phyloP scores from a whole-genome alignment of 2,113 vertebrate genomes.

The Romanogobio albipinnatus region DNA sequence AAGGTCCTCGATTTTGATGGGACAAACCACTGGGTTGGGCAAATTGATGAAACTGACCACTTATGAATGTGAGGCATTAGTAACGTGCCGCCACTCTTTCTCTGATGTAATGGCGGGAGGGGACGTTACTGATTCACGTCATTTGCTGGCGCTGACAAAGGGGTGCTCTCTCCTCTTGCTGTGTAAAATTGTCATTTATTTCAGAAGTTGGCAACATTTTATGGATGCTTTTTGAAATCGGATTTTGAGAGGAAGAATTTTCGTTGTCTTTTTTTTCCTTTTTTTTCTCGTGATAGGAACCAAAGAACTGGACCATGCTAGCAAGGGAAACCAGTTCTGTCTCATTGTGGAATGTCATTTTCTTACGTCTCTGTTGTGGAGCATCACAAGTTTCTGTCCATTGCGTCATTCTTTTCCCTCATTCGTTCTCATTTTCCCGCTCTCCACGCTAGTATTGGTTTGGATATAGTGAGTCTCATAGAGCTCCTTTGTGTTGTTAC shows the following conservation, averaged over 20 bases:
- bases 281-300: constrained; percentile 61
- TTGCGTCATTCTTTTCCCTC: constrained; percentile 18
- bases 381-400: constrained; percentile 36
- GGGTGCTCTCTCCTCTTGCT: constrained; percentile 46
- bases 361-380: constrained; percentile 52
- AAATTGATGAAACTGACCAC: constrained; percentile 57
- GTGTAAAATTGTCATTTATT: constrained; percentile 36
- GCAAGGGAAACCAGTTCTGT: constrained; percentile 74
- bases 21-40: constrained; percentile 67
- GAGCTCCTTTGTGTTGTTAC: constrained; percentile 63
- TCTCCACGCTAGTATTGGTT: constrained; percentile 52
- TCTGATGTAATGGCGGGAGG: neutral
- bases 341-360: constrained; percentile 73
- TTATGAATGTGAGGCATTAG: constrained; percentile 44
- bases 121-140: neutral
- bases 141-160: constrained; percentile 51
- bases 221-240: constrained; percentile 41
- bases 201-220: constrained; percentile 45
- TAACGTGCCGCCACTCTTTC: neutral
- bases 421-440: constrained; percentile 8
- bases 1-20: constrained; percentile 55
- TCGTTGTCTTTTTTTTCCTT: constrained; percentile 16
- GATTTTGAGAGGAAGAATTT: constrained; percentile 26
- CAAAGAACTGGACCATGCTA: constrained; percentile 61
- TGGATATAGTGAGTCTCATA: constrained; percentile 59